A percentile compares a stretch with the other conserved stretches of the same genome.
Conservation (phyloP, 2,797 vertebrate species). For the Pangasius mekongensis region DNA sequence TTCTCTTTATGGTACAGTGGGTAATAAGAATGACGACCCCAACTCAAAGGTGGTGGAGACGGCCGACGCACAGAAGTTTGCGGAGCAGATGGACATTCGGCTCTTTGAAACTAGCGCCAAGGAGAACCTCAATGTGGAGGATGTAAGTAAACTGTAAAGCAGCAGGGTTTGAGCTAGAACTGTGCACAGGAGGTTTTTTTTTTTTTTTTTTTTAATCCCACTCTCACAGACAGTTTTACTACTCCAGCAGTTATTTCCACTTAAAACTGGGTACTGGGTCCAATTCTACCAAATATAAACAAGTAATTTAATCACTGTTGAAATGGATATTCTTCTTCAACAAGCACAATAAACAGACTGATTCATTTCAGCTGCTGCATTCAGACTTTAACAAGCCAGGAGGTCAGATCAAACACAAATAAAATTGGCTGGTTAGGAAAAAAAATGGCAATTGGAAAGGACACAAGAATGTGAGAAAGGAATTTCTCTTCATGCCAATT, state of each 20-base stretch:
- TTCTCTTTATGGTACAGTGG: slow-evolving; percentile 76
- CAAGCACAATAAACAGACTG: background rate
- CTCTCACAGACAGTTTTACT: background rate
- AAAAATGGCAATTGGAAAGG: background rate
- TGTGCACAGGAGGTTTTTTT: background rate
- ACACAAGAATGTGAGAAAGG: background rate
- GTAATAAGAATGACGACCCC: slow-evolving; percentile 98
- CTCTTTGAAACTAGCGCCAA: slow-evolving; percentile 98
- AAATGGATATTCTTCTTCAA: background rate
- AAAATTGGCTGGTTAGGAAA: background rate
- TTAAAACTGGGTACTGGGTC: background rate
- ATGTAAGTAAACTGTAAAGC: slow-evolving; percentile 74
- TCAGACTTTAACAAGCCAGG: background rate
- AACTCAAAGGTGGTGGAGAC: slow-evolving; percentile 98
- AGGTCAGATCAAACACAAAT: background rate
- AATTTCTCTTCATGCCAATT: background rate
- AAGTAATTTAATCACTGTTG: background rate
- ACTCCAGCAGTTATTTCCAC: background rate
- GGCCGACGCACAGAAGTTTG: slow-evolving; percentile 96
- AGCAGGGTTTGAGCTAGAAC: background rate
- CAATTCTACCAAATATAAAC: background rate
- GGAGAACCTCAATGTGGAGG: slow-evolving; percentile 98
- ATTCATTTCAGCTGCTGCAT: background rate
- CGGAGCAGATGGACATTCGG: slow-evolving; percentile 97
- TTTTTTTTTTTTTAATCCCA: background rate